Conservation (phyloP, 2,888 invertebrate species). For the Achlya flavicornis region DNA sequence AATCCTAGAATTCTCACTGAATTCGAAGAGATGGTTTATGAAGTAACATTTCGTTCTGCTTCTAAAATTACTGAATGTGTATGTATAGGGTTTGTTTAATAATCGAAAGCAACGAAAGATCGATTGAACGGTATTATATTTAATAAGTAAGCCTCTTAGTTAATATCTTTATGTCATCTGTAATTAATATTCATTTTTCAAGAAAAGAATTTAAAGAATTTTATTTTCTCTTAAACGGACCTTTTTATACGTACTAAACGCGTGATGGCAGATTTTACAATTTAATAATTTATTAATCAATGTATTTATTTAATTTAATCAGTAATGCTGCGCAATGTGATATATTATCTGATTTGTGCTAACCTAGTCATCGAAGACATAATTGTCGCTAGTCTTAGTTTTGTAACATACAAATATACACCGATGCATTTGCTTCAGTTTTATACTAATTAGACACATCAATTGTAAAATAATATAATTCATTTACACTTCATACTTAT, state of each 20-base stretch:
- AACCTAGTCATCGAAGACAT: slow-evolving; percentile 65
- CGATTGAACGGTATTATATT: slow-evolving; percentile 46
- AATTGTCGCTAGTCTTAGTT: slow-evolving; percentile 53
- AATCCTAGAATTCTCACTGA: slow-evolving; percentile 63
- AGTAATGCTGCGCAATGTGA: slow-evolving; percentile 53
- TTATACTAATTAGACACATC: slow-evolving; percentile 40
- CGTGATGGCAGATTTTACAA: slow-evolving; percentile 27
- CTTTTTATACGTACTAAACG: slow-evolving; percentile 54
- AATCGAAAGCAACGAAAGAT: slow-evolving; percentile 47
- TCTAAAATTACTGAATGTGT: slow-evolving; percentile 23
- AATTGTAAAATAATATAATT: slow-evolving; percentile 30
- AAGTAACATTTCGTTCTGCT: slow-evolving; percentile 31
- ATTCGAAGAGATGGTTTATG: slow-evolving; percentile 56
- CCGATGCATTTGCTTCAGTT: slow-evolving; percentile 62
- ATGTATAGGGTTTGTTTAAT: slow-evolving; percentile 36
- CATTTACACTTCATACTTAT: slow-evolving; percentile 20
- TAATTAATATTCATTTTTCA: slow-evolving; percentile 47
- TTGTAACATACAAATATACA: slow-evolving; percentile 41
- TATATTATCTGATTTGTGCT: slow-evolving; percentile 45
- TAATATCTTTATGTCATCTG: slow-evolving; percentile 31
- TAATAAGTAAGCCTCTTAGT: slow-evolving; percentile 40
- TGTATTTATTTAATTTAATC: slow-evolving; percentile 18
- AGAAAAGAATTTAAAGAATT: slow-evolving; percentile 40
- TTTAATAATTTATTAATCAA: slow-evolving; percentile 24
- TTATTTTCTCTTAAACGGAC: slow-evolving; percentile 36